Evolutionary conservation across 2,797 vertebrate genomes (phyloP).

Genomic region (Ambastaia sidthimunki): DNA sequence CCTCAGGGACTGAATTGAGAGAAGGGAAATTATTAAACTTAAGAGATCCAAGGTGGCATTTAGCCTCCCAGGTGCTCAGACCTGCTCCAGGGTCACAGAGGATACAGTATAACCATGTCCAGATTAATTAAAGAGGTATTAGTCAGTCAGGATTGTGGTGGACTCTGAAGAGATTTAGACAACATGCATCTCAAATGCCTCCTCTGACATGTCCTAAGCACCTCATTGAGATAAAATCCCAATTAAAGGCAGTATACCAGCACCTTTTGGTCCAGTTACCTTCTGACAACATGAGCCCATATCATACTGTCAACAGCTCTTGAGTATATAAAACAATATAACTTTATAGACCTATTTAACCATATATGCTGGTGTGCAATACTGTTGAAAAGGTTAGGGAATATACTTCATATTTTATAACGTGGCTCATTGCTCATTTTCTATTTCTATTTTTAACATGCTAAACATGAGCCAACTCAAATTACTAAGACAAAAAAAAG

Average conservation of each 20-base stretch:
- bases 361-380: too few relatives aligned
- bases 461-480: too few relatives aligned
- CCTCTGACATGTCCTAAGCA: constrained; percentile 34
- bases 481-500: too few relatives aligned
- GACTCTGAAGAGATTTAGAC: constrained; percentile 55
- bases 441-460: too few relatives aligned
- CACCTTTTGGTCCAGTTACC: constrained; percentile 24
- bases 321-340: too few relatives aligned
- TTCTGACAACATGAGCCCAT: constrained; percentile 24
- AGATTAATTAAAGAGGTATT: constrained; percentile 73
- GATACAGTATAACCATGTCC: constrained; percentile 61
- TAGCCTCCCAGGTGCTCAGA: constrained; percentile 9
- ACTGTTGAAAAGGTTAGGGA: too few relatives aligned
- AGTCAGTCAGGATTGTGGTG: constrained; percentile 54
- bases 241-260: constrained; percentile 46
- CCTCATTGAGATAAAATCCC: constrained; percentile 23
- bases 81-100: constrained; percentile 53
- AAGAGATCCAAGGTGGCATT: constrained; percentile 13
- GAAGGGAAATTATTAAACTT: constrained; percentile 36
- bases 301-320: neutral
- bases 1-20: constrained; percentile 64
- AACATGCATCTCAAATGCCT: constrained; percentile 52
- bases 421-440: too few relatives aligned
- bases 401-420: too few relatives aligned
- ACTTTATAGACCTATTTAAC: too few relatives aligned